Percentiles rank a stretch among this genome's conserved stretches.
These are phyloP conservation scores for Steinernema hermaphroditum DNA, from an alignment of 2,888 invertebrate species.

Conservation along the genomic window DNA sequence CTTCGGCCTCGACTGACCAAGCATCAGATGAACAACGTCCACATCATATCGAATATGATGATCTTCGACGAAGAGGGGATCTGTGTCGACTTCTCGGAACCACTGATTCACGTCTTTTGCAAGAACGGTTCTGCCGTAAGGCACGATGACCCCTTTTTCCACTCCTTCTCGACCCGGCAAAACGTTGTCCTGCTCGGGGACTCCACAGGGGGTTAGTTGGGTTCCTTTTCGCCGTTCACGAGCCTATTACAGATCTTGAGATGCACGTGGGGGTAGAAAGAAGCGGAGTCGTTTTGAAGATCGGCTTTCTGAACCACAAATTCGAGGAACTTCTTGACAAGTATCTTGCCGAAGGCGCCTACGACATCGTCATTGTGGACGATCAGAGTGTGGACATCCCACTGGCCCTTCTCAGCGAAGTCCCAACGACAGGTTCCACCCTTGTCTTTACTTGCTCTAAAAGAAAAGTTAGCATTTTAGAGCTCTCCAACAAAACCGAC, in stretches of 20 bases:
- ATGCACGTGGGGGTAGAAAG: constrained; percentile 86
- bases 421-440: not conserved
- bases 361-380: constrained; percentile 86
- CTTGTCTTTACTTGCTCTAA: no score
- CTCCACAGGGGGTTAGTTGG: constrained; percentile 74
- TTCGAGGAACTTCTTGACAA: constrained; percentile 68
- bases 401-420: not conserved
- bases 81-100: constrained; percentile 74
- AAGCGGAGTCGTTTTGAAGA: constrained; percentile 75
- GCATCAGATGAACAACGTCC: constrained; percentile 48
- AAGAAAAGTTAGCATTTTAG: no score
- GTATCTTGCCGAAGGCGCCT: constrained; percentile 71
- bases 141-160: constrained; percentile 76
- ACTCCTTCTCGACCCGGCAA: constrained; percentile 72
- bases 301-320: constrained; percentile 82
- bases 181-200: constrained; percentile 91
- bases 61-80: constrained; percentile 57
- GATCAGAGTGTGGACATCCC: constrained; percentile 75
- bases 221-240: not conserved
- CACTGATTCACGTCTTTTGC: constrained; percentile 87
- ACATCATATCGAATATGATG: constrained; percentile 66
- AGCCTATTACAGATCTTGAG: constrained; percentile 73
- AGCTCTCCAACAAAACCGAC: no score
- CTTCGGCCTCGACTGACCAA: constrained; percentile 72
- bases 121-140: constrained; percentile 83